phyloP scores from a whole-genome alignment of 2,797 vertebrate species.

The Xenopus petersii region DNA sequence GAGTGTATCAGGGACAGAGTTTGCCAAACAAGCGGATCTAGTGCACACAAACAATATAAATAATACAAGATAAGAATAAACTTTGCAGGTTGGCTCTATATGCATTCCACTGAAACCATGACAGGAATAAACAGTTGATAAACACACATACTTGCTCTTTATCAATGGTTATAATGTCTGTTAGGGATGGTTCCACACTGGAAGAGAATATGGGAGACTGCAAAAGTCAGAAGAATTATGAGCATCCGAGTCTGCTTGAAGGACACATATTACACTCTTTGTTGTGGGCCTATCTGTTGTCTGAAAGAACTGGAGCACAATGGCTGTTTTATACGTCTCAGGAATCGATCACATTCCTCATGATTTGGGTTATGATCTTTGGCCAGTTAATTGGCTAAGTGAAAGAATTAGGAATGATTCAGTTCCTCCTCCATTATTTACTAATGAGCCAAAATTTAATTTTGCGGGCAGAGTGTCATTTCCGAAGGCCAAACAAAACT shows the following conservation, averaged over 20 bases:
- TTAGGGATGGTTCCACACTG: neutral
- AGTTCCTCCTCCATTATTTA: slow-evolving; percentile 21
- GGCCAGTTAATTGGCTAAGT: slow-evolving; percentile 23
- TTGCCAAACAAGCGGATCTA: no score
- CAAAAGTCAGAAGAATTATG: neutral
- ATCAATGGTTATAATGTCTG: no score
- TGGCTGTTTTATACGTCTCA: slow-evolving; percentile 27
- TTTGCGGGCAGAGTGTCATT: slow-evolving; percentile 34
- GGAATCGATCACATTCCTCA: slow-evolving; percentile 43
- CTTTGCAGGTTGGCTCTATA: no score
- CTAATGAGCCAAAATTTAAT: slow-evolving; percentile 22
- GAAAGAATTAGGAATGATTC: slow-evolving; percentile 38
- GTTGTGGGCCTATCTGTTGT: slow-evolving; percentile 18
- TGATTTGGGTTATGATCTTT: slow-evolving; percentile 46
- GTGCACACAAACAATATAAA: no score
- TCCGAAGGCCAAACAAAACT: neutral
- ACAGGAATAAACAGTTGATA: no score
- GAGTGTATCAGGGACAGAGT: no score
- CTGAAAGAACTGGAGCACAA: slow-evolving; percentile 34
- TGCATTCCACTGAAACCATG: no score
- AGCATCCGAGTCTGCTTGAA: neutral
- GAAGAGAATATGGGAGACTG: slow-evolving; percentile 2
- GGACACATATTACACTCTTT: slow-evolving; percentile 37
- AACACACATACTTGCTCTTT: no score
- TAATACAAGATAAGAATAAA: no score